Percentiles rank a stretch among this genome's conserved stretches.
phyloP scores from a whole-genome alignment of 2,888 invertebrate genomes.

The Tholera decimalis region DNA sequence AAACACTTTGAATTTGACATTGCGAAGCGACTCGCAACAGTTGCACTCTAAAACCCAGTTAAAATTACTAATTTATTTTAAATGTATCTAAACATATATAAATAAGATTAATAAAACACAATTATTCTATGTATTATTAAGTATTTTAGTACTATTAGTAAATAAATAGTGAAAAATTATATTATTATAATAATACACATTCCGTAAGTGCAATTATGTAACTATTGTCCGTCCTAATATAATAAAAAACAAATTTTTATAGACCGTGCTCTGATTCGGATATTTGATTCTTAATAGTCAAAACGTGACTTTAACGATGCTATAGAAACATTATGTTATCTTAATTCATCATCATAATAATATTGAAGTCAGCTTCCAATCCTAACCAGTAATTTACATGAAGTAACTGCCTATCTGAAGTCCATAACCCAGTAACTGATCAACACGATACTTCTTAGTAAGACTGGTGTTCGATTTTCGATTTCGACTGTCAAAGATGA shows the following conservation, averaged over 20 bases:
- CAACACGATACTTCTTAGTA: too few species aligned
- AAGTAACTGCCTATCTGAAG: too few species aligned
- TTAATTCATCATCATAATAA: neutral
- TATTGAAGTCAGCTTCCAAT: too few species aligned
- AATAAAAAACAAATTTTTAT: slow-evolving; percentile 21
- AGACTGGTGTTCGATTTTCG: too few species aligned
- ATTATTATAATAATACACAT: slow-evolving; percentile 62
- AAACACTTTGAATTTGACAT: too few species aligned
- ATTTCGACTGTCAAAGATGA: too few species aligned
- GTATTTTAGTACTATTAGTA: slow-evolving; percentile 53
- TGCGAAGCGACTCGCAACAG: too few species aligned
- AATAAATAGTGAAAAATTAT: slow-evolving; percentile 47
- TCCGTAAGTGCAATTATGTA: slow-evolving; percentile 77
- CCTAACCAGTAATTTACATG: too few species aligned
- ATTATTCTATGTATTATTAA: slow-evolving; percentile 52
- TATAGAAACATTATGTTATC: neutral
- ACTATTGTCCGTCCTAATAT: slow-evolving; percentile 70
- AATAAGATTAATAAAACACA: slow-evolving; percentile 30
- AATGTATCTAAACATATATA: slow-evolving; percentile 18
- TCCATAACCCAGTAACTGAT: too few species aligned
- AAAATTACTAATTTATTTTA: neutral
- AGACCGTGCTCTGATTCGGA: neutral
- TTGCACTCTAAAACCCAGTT: neutral
- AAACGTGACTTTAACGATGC: neutral
- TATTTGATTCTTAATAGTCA: slow-evolving; percentile 12